Evolutionary conservation across 2,888 invertebrate genomes (phyloP), one percentile per base, ranked within the genome.

Genomic region (Polyommatus icarus): DNA sequence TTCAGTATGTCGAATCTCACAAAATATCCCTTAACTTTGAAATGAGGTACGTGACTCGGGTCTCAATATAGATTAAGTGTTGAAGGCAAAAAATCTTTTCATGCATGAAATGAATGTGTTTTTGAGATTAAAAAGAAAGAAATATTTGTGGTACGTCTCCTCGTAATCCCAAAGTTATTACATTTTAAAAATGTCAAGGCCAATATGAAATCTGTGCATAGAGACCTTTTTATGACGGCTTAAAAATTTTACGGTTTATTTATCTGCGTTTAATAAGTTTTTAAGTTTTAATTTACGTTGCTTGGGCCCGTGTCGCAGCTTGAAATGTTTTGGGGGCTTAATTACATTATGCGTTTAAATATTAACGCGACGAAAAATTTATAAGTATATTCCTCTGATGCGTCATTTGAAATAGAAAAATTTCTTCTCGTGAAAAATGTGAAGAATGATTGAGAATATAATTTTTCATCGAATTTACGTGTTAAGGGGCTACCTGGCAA

Each of bases 11-110:
- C 15, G 67, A 67, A 67, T 67, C 1, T 54, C 15, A 32, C 20
- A 29, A 67, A 12, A 20, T 78, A 79, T 78, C 59, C 72, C 77
- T 72, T 54, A 71, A 77, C 50, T 76, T 76, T 72, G 76, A 78
- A 78, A 67, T 32, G 67, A 32, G 15, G 24, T 29, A 67, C 29
- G 67, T 67, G 67, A 67, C 67, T 67, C 20, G 12, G 29, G 67
- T 67, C 12, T 40, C n/a, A 72, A 40, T 72, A 40, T 72, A 72
- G 72, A 72, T 72, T 40, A 72, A 40, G 72, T 40, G 20, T 71
- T 71, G 36, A 32, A 71, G n/a, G 40, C 72, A 40, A 40, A 72
- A n/a, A 72, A 40, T 40, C 72, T 72, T 72, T 72, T 72, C 40
- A 20, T 20, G 72, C 40, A 40, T 72, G 72, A 40, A 72, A 40